These are phyloP conservation scores for Pissodes strobi DNA, from an alignment of 1,140 invertebrate genomes.

Conservation along the genomic window DNA sequence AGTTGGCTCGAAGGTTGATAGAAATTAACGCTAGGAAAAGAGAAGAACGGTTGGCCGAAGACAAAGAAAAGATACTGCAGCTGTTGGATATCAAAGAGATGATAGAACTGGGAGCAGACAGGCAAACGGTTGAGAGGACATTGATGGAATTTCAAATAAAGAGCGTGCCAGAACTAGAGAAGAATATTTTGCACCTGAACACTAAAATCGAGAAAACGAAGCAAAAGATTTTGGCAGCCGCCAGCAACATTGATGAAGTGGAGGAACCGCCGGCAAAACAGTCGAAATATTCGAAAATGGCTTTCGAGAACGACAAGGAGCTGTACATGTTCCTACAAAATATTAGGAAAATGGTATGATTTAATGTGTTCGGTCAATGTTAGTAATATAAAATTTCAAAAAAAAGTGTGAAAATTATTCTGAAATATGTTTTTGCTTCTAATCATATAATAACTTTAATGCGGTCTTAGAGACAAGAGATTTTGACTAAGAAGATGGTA, in stretches of 20 bases:
- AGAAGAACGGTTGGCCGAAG: slow-evolving; percentile 82
- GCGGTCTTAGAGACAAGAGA: slow-evolving; percentile 62
- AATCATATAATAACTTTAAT: no score
- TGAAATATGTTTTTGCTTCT: no score
- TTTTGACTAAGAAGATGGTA: slow-evolving; percentile 68
- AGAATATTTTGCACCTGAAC: slow-evolving; percentile 75
- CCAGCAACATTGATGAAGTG: slow-evolving; percentile 62
- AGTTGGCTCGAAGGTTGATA: slow-evolving; percentile 77
- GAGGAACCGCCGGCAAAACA: slow-evolving; percentile 60
- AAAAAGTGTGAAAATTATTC: no score
- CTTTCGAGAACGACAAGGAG: slow-evolving; percentile 52
- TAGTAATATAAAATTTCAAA: no score
- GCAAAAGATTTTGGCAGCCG: slow-evolving; percentile 75
- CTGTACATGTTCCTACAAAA: slow-evolving; percentile 51
- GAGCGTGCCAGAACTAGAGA: slow-evolving; percentile 67
- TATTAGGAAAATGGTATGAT: slow-evolving; percentile 49
- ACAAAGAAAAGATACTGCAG: slow-evolving; percentile 84
- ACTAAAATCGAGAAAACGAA: slow-evolving; percentile 77
- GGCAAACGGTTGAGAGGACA: slow-evolving; percentile 57
- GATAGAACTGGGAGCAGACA: slow-evolving; percentile 75
- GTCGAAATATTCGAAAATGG: slow-evolving; percentile 50
- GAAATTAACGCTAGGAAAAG: slow-evolving; percentile 86
- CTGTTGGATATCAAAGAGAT: slow-evolving; percentile 76
- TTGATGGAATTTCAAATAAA: slow-evolving; percentile 64
- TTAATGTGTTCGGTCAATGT: not conserved